Conservation (phyloP, 1,140 invertebrate species). For the Cotesia vestalis region DNA sequence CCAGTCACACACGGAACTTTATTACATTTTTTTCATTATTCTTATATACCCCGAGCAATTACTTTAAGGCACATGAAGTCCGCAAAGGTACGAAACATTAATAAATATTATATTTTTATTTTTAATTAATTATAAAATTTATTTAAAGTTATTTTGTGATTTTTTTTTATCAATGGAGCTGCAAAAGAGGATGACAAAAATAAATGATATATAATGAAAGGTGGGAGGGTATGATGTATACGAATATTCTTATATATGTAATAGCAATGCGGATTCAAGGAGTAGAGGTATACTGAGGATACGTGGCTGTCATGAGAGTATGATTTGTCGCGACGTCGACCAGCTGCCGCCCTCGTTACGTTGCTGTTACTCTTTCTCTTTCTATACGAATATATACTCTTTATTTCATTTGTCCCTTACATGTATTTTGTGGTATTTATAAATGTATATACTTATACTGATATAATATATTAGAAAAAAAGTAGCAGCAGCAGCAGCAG, state of each 20-base stretch:
- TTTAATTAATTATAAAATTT: no score
- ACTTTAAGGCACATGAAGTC: not conserved
- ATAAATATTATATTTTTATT: constrained; percentile 1
- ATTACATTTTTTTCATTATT: not conserved
- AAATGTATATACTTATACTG: no score
- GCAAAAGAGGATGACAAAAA: not conserved
- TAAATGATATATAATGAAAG: not conserved
- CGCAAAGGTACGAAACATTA: not conserved
- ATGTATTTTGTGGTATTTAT: no score
- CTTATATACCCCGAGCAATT: not conserved
- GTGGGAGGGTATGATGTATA: not conserved
- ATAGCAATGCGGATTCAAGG: constrained; percentile 23
- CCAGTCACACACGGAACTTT: constrained; percentile 18
- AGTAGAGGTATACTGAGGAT: not conserved
- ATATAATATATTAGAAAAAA: no score
- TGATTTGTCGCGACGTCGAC: constrained; percentile 54
- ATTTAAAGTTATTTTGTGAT: not conserved
- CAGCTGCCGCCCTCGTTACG: constrained; percentile 50
- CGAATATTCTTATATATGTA: no score
- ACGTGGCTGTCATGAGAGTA: constrained; percentile 37
- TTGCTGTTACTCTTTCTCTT: constrained; percentile 20
- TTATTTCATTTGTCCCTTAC: no score
- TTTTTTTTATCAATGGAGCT: constrained; percentile 1
- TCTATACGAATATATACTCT: not conserved
- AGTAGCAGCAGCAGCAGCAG: no score